These are phyloP conservation scores for Paracyprichromis sp. DNA, from an alignment of 2,113 vertebrate species.

Conservation along the genomic window DNA sequence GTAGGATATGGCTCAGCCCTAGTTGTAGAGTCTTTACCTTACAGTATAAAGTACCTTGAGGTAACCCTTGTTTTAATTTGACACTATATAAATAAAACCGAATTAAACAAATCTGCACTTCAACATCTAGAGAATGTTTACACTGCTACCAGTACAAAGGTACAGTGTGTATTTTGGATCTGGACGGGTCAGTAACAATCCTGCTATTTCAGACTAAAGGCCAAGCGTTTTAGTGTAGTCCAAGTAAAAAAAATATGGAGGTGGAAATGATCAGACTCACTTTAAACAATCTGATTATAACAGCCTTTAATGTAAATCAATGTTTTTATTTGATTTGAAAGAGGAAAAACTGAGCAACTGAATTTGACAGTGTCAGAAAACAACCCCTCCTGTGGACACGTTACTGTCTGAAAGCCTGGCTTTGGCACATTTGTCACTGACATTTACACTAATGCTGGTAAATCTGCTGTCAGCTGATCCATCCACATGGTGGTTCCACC, in stretches of 20 bases:
- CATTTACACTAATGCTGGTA: neutral
- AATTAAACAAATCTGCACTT: neutral
- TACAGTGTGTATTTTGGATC: neutral
- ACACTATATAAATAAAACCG: neutral
- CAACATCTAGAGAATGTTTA: neutral
- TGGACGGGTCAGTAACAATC: neutral
- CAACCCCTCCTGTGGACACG: neutral
- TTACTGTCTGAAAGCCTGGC: neutral
- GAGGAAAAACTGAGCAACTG: neutral
- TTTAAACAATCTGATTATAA: neutral
- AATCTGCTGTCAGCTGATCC: neutral
- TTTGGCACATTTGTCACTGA: neutral
- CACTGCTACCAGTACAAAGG: neutral
- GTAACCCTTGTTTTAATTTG: neutral
- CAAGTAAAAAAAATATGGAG: neutral
- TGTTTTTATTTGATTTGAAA: neutral
- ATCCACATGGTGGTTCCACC: neutral
- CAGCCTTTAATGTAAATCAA: neutral
- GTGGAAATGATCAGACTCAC: neutral
- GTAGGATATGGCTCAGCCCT: neutral
- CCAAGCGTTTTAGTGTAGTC: neutral
- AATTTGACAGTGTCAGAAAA: neutral
- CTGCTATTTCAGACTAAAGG: neutral
- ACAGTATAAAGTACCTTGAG: neutral
- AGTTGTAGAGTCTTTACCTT: accelerated